phyloP scores from a whole-genome alignment of 2,888 invertebrate species.

The Eupithecia inturbata region DNA sequence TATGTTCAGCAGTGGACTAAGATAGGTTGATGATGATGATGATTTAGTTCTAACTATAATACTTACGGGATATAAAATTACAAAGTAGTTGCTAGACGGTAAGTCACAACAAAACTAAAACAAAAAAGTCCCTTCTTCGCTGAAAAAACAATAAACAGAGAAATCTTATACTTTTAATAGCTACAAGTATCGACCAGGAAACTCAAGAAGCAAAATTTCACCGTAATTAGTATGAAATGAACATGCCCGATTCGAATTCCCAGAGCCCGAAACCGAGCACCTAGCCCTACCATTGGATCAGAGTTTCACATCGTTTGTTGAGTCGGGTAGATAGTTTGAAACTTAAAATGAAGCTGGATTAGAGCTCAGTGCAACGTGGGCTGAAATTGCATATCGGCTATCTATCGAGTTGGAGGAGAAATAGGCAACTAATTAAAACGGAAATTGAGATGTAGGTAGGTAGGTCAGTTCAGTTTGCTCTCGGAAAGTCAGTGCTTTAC shows the following conservation, averaged over 20 bases:
- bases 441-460: not conserved
- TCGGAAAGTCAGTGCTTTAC: not conserved
- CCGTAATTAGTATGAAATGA: slow-evolving; percentile 12
- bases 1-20: no score
- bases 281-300: slow-evolving; percentile 18
- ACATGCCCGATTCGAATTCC: slow-evolving; percentile 17
- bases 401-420: slow-evolving; percentile 17
- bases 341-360: slow-evolving; percentile 30
- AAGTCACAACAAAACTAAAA: not conserved
- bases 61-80: not conserved
- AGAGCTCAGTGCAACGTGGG: slow-evolving; percentile 20
- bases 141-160: not conserved
- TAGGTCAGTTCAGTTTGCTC: not conserved
- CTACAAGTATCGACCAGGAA: not conserved
- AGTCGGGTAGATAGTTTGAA: slow-evolving; percentile 28
- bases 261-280: slow-evolving; percentile 19
- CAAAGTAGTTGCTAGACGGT: not conserved
- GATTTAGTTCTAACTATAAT: not conserved
- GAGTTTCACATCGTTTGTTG: slow-evolving; percentile 25
- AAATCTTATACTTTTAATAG: not conserved
- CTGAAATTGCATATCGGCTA: slow-evolving; percentile 21
- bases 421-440: slow-evolving; percentile 18
- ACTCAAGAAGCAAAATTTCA: not conserved
- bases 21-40: no score
- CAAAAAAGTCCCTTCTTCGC: not conserved